Evolutionary conservation across 2,888 invertebrate genomes (phyloP).

Genomic region (Aleiodes alternator): DNA sequence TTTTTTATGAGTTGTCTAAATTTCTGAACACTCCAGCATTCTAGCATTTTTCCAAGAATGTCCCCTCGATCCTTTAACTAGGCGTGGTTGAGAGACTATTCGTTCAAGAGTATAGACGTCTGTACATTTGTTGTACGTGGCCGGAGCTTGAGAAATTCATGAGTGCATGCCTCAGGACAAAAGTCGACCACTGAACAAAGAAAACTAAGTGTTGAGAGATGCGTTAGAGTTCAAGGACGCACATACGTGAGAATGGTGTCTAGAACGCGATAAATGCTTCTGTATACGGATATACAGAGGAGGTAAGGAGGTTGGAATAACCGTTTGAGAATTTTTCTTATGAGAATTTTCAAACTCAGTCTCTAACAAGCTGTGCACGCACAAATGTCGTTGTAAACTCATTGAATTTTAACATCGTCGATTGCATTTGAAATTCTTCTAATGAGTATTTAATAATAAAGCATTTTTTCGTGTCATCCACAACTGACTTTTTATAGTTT

Average conservation of each 20-base stretch:
- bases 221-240: constrained; percentile 31
- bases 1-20: background rate
- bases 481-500: constrained; percentile 13
- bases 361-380: background rate
- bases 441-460: constrained; percentile 19
- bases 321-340: constrained; percentile 14
- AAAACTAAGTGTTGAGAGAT: constrained; percentile 9
- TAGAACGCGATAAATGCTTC: constrained; percentile 18
- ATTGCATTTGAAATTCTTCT: background rate
- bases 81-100: constrained; percentile 20
- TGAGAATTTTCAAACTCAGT: background rate
- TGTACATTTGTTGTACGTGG: constrained; percentile 8
- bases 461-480: background rate
- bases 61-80: background rate
- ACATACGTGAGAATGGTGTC: constrained; percentile 30
- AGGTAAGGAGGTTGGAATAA: constrained; percentile 5
- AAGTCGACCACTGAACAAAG: constrained; percentile 28
- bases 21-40: constrained; percentile 1
- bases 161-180: constrained; percentile 26
- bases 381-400: background rate
- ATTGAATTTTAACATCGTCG: background rate
- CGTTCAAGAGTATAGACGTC: constrained; percentile 1
- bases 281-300: constrained; percentile 1
- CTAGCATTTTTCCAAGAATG: constrained; percentile 12
- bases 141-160: background rate